These are phyloP conservation scores for Atherinomorus stipes DNA, from an alignment of 2,113 vertebrate genomes.

Conservation along the genomic window DNA sequence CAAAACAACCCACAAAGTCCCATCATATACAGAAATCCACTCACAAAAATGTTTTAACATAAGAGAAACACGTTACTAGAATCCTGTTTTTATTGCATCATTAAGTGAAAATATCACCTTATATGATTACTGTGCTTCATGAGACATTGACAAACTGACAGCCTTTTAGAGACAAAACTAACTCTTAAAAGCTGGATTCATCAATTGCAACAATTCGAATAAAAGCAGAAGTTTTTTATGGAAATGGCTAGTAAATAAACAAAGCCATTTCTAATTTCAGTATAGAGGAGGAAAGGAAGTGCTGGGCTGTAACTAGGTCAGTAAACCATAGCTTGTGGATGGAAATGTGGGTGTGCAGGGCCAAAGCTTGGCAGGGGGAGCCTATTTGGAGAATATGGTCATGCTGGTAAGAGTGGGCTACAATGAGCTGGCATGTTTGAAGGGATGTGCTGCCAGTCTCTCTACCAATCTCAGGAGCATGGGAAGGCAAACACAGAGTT, in stretches of 20 bases:
- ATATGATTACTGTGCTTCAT: constrained; percentile 4
- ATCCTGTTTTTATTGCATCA: background rate
- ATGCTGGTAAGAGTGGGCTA: constrained; percentile 45
- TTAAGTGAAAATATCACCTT: background rate
- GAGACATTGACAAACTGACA: constrained; percentile 5
- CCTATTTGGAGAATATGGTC: constrained; percentile 53
- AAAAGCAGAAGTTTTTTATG: constrained; percentile 2
- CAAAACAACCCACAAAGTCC: too few relatives aligned
- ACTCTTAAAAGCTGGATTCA: background rate
- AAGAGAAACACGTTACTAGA: background rate
- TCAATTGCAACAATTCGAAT: background rate
- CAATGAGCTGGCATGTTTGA: constrained; percentile 63
- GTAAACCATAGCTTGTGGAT: constrained; percentile 42
- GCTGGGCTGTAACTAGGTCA: constrained; percentile 54
- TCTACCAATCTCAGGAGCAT: constrained; percentile 71
- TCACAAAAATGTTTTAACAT: background rate
- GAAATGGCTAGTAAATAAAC: background rate
- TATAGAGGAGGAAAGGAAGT: constrained; percentile 1
- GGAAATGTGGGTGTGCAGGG: background rate
- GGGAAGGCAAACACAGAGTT: constrained; percentile 83
- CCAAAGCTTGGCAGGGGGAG: constrained; percentile 49
- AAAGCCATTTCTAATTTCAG: constrained; percentile 8
- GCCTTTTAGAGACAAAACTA: background rate
- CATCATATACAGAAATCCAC: background rate
- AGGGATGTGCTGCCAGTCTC: constrained; percentile 63